Evolutionary conservation across 1,140 invertebrate genomes (phyloP).

Genomic region (Trinorchestia longiramus): DNA sequence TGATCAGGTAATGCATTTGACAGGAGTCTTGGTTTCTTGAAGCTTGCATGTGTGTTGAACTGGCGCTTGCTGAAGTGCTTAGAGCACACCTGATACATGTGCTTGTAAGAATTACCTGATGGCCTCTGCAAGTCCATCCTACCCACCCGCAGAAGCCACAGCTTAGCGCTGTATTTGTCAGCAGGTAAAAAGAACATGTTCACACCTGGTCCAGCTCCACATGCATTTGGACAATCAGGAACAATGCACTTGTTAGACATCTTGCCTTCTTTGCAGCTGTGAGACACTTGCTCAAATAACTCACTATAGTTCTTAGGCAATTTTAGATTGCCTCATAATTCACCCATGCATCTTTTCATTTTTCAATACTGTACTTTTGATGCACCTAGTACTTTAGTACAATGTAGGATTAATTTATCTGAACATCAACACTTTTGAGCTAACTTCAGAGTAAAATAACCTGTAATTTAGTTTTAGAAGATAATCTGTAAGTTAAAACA

Average conservation of each 20-base stretch:
- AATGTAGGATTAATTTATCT: not conserved
- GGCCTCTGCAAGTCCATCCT: not conserved
- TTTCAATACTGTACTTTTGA: not conserved
- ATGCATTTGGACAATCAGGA: conserved; percentile 17
- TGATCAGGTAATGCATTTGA: conserved; percentile 20
- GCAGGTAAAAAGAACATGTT: conserved; percentile 27
- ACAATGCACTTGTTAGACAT: conserved; percentile 16
- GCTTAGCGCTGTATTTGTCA: not conserved
- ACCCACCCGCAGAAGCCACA: not conserved
- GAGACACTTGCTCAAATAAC: not conserved
- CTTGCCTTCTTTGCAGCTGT: not conserved
- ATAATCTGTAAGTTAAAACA: too few relatives aligned
- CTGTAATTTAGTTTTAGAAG: too few relatives aligned
- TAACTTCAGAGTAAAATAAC: too few relatives aligned
- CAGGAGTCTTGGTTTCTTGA: conserved; percentile 28
- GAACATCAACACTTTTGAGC: too few relatives aligned
- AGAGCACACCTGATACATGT: not conserved
- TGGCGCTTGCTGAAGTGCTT: conserved; percentile 13
- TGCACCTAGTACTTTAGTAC: not conserved
- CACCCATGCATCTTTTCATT: not conserved
- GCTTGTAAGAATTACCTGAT: not conserved
- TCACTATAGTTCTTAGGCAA: not conserved
- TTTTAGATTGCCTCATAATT: not conserved
- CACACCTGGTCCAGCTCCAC: not conserved
- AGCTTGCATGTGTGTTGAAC: conserved; percentile 23